These are phyloP conservation scores for Ashinkailepas kermadecensis DNA, from an alignment of 2,888 invertebrate genomes.

Conservation along the genomic window DNA sequence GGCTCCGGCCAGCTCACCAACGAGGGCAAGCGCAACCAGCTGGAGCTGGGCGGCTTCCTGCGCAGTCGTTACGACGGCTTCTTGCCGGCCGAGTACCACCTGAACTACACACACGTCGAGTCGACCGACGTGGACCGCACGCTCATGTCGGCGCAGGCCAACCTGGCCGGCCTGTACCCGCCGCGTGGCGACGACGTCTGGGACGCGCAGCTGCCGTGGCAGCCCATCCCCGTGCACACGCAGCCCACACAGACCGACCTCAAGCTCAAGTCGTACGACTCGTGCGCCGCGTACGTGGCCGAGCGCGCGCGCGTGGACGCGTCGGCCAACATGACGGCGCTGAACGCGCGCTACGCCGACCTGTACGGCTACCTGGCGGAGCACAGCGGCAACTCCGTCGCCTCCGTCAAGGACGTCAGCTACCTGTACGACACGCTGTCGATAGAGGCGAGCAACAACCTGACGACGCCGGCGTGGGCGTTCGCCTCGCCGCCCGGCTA, in stretches of 20 bases:
- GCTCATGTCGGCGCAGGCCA: slow-evolving; percentile 74
- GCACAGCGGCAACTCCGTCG: slow-evolving; percentile 54
- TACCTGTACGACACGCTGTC: slow-evolving; percentile 53
- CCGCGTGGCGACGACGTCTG: slow-evolving; percentile 38
- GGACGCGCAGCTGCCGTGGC: slow-evolving; percentile 54
- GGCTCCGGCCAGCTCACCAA: slow-evolving; percentile 81
- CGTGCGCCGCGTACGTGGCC: slow-evolving; percentile 58
- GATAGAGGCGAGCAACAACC: slow-evolving; percentile 52
- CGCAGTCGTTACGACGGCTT: slow-evolving; percentile 58
- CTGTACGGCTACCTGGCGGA: slow-evolving; percentile 59
- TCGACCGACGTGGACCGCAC: slow-evolving; percentile 85
- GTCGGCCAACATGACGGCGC: slow-evolving; percentile 50
- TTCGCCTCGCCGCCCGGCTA: slow-evolving; percentile 53
- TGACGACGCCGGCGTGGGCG: slow-evolving; percentile 66
- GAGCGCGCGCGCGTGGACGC: slow-evolving; percentile 48
- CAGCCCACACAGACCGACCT: slow-evolving; percentile 58
- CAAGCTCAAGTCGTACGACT: slow-evolving; percentile 53
- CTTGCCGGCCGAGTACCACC: slow-evolving; percentile 34
- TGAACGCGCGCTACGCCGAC: slow-evolving; percentile 52
- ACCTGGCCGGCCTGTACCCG: slow-evolving; percentile 61
- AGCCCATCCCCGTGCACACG: slow-evolving; percentile 78
- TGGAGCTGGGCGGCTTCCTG: slow-evolving; percentile 64
- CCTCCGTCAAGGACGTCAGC: slow-evolving; percentile 50
- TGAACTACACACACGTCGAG: slow-evolving; percentile 53
- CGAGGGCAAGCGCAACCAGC: slow-evolving; percentile 68